Base-by-base conservation (phyloP, 2,113 vertebrate genomes). In the Prunella fulvescens region DNA sequence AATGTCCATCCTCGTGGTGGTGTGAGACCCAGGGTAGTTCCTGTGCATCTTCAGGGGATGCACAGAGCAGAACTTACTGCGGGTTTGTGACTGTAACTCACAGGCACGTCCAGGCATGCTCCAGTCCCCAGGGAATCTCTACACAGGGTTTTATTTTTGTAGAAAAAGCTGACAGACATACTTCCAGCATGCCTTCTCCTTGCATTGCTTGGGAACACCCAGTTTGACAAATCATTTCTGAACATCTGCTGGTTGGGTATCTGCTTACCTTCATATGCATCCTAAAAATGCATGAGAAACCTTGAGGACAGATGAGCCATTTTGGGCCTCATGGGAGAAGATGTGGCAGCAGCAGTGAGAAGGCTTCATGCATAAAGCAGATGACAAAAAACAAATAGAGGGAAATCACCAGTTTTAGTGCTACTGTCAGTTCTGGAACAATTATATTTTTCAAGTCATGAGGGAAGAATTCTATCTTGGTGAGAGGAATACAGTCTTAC, bases 401-500 rank as follows among this genome's bases (percentile, higher is more conserved):
- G 44, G 14, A 58, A 81, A 77, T 85, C 29, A 74, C 18, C 44
- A 15, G 33, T 74, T 82, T 77, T 29, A 81, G 76, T 96, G 76
- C 76, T 67, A 56, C 18, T 86, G 56, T 58, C 35, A 73, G 86
- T 89, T 93, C 85, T 93, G 85, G 72, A 96, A 90, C 64, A 89
- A 40, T 60, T 73, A 4, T 7, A 80, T 93, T 96, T 96, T 92
- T 90, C 64, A 73, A 96, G 93, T 93, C 64, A 77, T 8, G 25
- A 90, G 76, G 85, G 79, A 88, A 90, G 56, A 92, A 70, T 74
- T 93, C 79, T 67, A 93, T 81, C 92, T 94, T 71, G 67, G 51
- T 93, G 72, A 94, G 88, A 96, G 88, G 86, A 96, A 93, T 71
- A 86, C 40, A 92, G 82, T 90, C 90, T 93, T 90, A 88, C 31